Evolutionary conservation across 30 jellyfish, hydroid and myxozoan genomes (phyloP), one percentile per base, ranked within the genome.

Genomic region (Turritopsis rubra): DNA sequence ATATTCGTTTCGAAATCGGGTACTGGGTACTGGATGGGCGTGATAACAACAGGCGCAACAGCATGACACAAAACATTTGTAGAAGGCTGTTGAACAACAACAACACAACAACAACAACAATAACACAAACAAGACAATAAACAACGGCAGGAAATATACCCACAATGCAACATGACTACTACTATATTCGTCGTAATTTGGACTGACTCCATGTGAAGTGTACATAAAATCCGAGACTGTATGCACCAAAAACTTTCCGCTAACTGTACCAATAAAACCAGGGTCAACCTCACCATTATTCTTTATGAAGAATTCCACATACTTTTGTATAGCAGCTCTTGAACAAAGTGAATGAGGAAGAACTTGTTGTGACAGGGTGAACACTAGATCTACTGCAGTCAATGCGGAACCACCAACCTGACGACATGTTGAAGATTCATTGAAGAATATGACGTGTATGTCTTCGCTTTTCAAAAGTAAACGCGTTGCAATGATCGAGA

Each of bases 81-180:
- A 27, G 31, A 68, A 68, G 9, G 77, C 28, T n/a, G 7, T 16
- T 9, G 31, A 68, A 68, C 77, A 74, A 74, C 82, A 74, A 74
- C 82, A 74, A 0, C 19, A 13, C 41, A 74, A 74, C 82, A 74
- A 30, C 1, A 74, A 21, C 65, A 74, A 29, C 24, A 74, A 21
- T 21, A 74, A 21, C 0, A 74, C 17, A 21, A 30, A 27, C 3
- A 74, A 30, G 71, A 74, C 0, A n/a, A 74, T 74, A 20, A 26
- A 74, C 54, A 29, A 9, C 18, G 82, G 82, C 16, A 74, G 17
- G 54, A 74, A n/a, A 52, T 74, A 74, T n/a, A 74, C 19, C 82
- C 82, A 74, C 13, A 74, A n/a, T 8, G 82, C 19, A 74, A 24
- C 41, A 26, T 20, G 41, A 17, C 17, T 13, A 24, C 41, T 52